These are phyloP conservation scores for Apteryx mantelli DNA, from an alignment of 2,113 vertebrate genomes.

Conservation along the genomic window DNA sequence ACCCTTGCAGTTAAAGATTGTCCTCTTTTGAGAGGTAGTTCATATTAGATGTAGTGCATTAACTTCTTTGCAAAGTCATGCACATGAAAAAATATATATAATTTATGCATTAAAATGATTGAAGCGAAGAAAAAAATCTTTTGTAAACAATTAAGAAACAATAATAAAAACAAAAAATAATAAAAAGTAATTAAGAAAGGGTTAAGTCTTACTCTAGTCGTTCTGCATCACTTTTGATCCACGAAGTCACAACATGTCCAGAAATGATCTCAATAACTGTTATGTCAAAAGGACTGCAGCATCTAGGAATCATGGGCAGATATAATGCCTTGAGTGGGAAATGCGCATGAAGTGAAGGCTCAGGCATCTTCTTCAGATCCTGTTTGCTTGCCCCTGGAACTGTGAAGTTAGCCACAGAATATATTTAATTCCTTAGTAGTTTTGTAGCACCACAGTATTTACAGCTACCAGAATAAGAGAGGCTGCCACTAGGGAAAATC, in stretches of 20 bases:
- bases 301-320: not conserved
- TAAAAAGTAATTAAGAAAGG: not conserved
- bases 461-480: not conserved
- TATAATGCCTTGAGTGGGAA: not conserved
- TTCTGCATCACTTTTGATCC: not conserved
- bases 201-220: not conserved
- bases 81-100: not conserved
- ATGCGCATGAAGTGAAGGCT: not conserved
- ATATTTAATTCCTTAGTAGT: not conserved
- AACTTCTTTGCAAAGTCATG: not conserved
- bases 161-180: not conserved
- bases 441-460: not conserved
- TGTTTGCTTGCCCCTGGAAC: not conserved
- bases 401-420: not conserved
- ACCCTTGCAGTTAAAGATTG: not conserved
- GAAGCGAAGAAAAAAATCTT: not conserved
- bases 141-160: not conserved
- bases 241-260: not conserved
- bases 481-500: not conserved
- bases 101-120: not conserved
- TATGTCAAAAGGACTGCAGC: not conserved
- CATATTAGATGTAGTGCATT: not conserved
- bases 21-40: not conserved
- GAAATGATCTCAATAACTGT: not conserved
- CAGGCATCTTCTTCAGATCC: not conserved